phyloP scores from a whole-genome alignment of 2,888 invertebrate genomes.

The Copidosoma aretas region DNA sequence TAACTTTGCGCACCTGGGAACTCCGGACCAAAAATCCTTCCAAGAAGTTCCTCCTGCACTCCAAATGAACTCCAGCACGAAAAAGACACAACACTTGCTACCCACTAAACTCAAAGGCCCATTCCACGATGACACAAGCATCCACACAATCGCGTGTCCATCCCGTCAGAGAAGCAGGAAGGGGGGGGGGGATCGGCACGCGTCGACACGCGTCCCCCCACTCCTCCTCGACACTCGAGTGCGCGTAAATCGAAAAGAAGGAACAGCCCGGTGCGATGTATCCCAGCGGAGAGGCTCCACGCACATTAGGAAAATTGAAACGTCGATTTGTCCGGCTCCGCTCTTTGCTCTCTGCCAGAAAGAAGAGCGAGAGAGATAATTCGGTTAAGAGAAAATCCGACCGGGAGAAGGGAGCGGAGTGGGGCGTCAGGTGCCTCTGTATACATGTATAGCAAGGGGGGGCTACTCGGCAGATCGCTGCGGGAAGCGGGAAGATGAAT shows the following conservation, averaged over 20 bases:
- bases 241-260: too few species aligned
- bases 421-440: background rate
- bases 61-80: too few species aligned
- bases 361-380: conserved; percentile 55
- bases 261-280: background rate
- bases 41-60: too few species aligned
- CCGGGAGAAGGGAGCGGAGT: conserved; percentile 14
- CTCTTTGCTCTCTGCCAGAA: conserved; percentile 44
- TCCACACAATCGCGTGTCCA: too few species aligned
- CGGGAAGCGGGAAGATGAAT: conserved; percentile 44
- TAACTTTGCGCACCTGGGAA: too few species aligned
- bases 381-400: conserved; percentile 50
- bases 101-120: too few species aligned
- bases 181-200: conserved; percentile 18
- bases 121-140: too few species aligned
- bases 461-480: conserved; percentile 34
- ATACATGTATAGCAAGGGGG: background rate
- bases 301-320: conserved; percentile 63
- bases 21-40: too few species aligned
- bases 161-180: too few species aligned
- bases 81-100: too few species aligned
- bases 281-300: conserved; percentile 44
- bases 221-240: background rate
- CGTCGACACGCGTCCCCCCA: conserved; percentile 28
- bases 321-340: conserved; percentile 58